These are phyloP conservation scores for Paratrypauchen microcephalus DNA, from an alignment of 2,797 vertebrate species.

Conservation along the genomic window DNA sequence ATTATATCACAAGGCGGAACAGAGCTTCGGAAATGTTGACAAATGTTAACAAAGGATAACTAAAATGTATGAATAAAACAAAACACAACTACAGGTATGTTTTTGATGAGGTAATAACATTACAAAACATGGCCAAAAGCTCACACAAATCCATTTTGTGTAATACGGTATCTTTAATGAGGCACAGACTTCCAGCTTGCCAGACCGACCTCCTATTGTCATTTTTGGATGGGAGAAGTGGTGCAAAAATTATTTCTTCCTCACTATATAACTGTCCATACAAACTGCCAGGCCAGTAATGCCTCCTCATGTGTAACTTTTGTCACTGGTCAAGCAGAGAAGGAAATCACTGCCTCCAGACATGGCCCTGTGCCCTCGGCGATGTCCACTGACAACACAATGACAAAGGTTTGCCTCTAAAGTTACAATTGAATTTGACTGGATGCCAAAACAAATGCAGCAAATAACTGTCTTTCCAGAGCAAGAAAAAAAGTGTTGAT, in stretches of 20 bases:
- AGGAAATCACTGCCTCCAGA: constrained; percentile 34
- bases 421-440: constrained; percentile 33
- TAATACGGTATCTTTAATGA: constrained; percentile 13
- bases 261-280: background rate
- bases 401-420: constrained; percentile 39
- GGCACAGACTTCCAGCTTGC: constrained; percentile 43
- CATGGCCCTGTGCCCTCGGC: constrained; percentile 26
- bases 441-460: constrained; percentile 15
- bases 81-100: too few relatives aligned
- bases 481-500: background rate
- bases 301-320: constrained; percentile 50
- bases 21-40: too few relatives aligned
- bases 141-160: too few relatives aligned
- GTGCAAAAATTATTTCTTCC: background rate
- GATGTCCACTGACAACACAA: constrained; percentile 31
- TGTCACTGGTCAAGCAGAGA: constrained; percentile 59
- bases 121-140: too few relatives aligned
- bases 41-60: too few relatives aligned
- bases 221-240: background rate
- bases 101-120: too few relatives aligned
- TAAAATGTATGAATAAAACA: too few relatives aligned
- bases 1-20: too few relatives aligned
- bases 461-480: constrained; percentile 1
- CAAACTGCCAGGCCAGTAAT: constrained; percentile 17
- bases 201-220: constrained; percentile 11